Percentiles rank a stretch among this genome's conserved stretches.
These are phyloP conservation scores for Crocodylus rhombifer DNA, from an alignment of 2,797 vertebrate genomes.

Conservation along the genomic window DNA sequence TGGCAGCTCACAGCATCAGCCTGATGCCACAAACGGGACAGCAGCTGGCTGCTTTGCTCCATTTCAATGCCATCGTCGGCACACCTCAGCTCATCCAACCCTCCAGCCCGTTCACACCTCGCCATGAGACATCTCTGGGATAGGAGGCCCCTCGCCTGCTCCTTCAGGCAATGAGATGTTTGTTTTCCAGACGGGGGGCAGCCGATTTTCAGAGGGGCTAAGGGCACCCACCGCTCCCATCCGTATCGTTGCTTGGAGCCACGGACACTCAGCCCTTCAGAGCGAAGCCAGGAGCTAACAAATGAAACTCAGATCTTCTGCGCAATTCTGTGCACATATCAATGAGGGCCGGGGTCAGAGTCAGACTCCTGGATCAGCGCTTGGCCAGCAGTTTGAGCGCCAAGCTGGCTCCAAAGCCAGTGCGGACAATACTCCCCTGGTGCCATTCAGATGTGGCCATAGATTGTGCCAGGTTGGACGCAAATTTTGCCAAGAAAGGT, in stretches of 20 bases:
- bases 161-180: not conserved
- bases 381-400: not conserved
- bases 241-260: not conserved
- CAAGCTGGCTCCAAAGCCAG: not conserved
- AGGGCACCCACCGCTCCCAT: not conserved
- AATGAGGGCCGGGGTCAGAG: not conserved
- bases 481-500: not conserved
- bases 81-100: not conserved
- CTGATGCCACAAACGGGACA: too few species aligned
- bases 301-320: not conserved
- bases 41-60: not conserved
- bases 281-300: not conserved
- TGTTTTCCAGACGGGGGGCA: fast-evolving
- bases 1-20: not conserved
- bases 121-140: not conserved
- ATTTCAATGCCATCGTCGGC: fast-evolving
- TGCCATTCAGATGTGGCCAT: not conserved
- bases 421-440: not conserved
- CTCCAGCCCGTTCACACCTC: not conserved
- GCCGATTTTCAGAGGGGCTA: not conserved
- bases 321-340: not conserved
- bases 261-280: not conserved
- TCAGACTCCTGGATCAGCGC: not conserved
- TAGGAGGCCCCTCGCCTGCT: not conserved
- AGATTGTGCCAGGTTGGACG: not conserved